Percentiles rank a stretch among this genome's conserved stretches.
Conservation (phyloP, 2,113 vertebrate species). For the Dendrocopos noguchii region DNA sequence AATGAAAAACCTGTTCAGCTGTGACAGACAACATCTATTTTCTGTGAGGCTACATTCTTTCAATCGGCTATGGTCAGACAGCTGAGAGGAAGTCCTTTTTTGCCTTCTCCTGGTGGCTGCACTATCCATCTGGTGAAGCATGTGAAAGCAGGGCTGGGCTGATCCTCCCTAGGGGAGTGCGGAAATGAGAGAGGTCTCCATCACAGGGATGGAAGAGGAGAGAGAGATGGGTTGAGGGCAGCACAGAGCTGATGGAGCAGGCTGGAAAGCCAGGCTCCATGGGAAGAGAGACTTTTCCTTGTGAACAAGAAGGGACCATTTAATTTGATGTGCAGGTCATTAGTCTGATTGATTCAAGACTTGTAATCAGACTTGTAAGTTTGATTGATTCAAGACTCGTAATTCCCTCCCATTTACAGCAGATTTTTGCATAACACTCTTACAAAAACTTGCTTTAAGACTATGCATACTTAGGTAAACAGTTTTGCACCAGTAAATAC, state of each 20-base stretch:
- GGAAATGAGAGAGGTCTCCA: not conserved
- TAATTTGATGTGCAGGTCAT: not conserved
- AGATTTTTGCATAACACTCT: not conserved
- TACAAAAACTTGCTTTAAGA: not conserved
- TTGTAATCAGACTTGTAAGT: not conserved
- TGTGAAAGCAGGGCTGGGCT: fast-evolving
- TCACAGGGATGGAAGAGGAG: fast-evolving
- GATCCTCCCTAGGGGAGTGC: not conserved
- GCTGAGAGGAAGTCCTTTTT: not conserved
- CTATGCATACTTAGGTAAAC: not conserved
- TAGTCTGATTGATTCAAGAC: not conserved
- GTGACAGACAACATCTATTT: not conserved
- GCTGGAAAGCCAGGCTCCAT: fast-evolving
- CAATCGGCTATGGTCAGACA: too few species aligned
- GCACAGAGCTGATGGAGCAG: not conserved
- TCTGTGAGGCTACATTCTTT: not conserved
- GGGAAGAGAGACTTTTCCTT: not conserved
- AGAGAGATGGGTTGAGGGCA: fast-evolving
- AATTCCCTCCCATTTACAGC: not conserved
- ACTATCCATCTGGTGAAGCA: fast-evolving
- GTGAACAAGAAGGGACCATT: not conserved
- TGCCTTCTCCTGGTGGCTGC: not conserved
- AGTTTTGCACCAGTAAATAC: not conserved
- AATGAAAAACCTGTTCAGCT: not conserved
- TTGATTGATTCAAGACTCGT: not conserved